phyloP scores from a whole-genome alignment of 2,888 invertebrate genomes.

The Noctua fimbriata region DNA sequence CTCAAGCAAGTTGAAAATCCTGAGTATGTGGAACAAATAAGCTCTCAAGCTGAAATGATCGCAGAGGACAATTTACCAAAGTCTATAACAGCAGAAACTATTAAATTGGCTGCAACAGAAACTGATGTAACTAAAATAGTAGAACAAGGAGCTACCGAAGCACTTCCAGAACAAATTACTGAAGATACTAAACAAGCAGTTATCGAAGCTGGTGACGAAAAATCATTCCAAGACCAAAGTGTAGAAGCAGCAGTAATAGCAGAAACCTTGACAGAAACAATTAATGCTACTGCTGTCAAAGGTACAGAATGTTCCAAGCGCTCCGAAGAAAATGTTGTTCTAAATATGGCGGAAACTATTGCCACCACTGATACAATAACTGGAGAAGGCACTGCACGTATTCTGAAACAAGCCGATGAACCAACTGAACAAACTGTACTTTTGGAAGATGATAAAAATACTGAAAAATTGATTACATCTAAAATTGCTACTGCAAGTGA shows the following conservation, averaged over 20 bases:
- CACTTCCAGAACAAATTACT: background rate
- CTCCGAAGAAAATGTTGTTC: background rate
- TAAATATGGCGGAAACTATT: background rate
- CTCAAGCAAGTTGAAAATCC: background rate
- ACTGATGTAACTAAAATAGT: background rate
- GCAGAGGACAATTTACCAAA: background rate
- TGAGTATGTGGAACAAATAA: background rate
- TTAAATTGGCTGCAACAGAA: background rate
- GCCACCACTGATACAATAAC: background rate
- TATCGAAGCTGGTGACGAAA: background rate
- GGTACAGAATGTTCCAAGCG: background rate
- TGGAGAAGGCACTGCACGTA: background rate
- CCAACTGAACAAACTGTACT: background rate
- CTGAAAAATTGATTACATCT: background rate
- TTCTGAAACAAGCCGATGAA: background rate
- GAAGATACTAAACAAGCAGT: background rate
- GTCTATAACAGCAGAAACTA: background rate
- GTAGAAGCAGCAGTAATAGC: background rate
- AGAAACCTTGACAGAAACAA: constrained; percentile 1
- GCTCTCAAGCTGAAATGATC: background rate
- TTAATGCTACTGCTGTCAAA: background rate
- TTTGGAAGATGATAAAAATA: background rate
- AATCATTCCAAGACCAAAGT: background rate
- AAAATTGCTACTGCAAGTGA: background rate
- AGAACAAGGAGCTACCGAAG: background rate